Conservation (phyloP, 2,797 vertebrate genomes). For the Anabas testudineus region DNA sequence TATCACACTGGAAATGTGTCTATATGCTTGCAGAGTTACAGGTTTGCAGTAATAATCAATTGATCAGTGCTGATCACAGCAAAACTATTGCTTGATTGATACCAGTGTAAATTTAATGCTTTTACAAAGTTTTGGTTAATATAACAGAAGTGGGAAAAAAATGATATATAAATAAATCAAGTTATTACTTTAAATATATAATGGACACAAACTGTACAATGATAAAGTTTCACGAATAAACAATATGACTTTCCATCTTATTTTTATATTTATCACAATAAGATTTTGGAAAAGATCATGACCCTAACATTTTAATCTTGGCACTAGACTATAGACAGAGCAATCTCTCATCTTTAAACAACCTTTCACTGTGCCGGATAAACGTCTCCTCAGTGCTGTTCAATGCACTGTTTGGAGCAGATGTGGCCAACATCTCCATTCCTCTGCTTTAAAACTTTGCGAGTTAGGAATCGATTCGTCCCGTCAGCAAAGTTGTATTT, state of each 20-base stretch:
- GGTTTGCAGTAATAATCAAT: too few relatives aligned
- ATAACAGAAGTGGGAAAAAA: too few relatives aligned
- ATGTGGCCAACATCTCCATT: conserved; percentile 28
- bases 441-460: conserved; percentile 32
- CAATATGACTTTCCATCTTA: background rate
- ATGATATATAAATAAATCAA: too few relatives aligned
- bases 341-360: background rate
- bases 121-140: too few relatives aligned
- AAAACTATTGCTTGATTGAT: too few relatives aligned
- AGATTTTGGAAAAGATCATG: conserved; percentile 1
- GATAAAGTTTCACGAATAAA: background rate
- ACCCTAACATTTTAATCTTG: background rate
- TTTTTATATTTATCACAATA: conserved; percentile 8
- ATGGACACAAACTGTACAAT: background rate
- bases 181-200: too few relatives aligned
- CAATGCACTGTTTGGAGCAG: conserved; percentile 31
- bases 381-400: conserved; percentile 34
- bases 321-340: background rate
- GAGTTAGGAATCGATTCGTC: conserved; percentile 36
- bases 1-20: background rate
- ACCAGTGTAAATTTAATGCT: too few relatives aligned
- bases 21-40: background rate
- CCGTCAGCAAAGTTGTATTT: conserved; percentile 37
- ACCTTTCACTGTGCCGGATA: conserved; percentile 13
- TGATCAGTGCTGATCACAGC: too few relatives aligned